Evolutionary conservation across 2,113 vertebrate species (phyloP).

Genomic region (Campylorhamphus procurvoides): DNA sequence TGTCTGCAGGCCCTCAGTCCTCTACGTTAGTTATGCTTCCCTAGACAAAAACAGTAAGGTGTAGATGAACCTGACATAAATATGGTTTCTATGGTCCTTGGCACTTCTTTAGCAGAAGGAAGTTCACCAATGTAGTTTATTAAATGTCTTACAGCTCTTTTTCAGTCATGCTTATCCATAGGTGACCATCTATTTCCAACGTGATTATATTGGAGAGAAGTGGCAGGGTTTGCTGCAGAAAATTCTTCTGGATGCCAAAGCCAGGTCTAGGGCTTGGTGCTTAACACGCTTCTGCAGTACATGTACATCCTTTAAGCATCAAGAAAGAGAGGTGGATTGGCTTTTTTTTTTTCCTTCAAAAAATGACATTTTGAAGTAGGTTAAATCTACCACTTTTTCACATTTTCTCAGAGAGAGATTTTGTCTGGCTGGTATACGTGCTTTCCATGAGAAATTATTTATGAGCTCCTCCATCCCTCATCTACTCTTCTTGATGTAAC

Average conservation of each 20-base stretch:
- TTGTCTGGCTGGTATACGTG: conserved; percentile 52
- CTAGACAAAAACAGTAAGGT: neutral
- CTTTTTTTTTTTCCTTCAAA: conserved; percentile 18
- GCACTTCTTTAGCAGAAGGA: neutral
- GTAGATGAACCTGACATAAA: neutral
- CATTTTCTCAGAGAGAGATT: conserved; percentile 62
- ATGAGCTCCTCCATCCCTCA: conserved; percentile 42
- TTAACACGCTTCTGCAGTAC: conserved; percentile 35
- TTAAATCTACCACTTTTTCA: conserved; percentile 62
- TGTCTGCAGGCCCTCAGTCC: neutral
- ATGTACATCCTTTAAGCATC: conserved; percentile 43
- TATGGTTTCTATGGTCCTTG: neutral
- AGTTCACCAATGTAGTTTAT: neutral
- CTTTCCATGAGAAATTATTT: conserved; percentile 68
- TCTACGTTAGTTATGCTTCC: neutral
- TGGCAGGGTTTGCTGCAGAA: neutral
- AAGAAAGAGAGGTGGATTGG: conserved; percentile 28
- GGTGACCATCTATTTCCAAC: neutral
- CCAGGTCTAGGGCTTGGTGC: neutral
- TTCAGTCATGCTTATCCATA: neutral
- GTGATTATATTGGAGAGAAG: neutral
- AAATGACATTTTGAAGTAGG: conserved; percentile 69
- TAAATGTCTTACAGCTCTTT: neutral
- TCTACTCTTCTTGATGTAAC: conserved; percentile 54
- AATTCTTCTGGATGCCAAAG: neutral